Percentiles rank a stretch among this genome's conserved stretches.
Evolutionary conservation across 1,140 invertebrate species (phyloP).

Genomic region (Chironomus striatipennis): DNA sequence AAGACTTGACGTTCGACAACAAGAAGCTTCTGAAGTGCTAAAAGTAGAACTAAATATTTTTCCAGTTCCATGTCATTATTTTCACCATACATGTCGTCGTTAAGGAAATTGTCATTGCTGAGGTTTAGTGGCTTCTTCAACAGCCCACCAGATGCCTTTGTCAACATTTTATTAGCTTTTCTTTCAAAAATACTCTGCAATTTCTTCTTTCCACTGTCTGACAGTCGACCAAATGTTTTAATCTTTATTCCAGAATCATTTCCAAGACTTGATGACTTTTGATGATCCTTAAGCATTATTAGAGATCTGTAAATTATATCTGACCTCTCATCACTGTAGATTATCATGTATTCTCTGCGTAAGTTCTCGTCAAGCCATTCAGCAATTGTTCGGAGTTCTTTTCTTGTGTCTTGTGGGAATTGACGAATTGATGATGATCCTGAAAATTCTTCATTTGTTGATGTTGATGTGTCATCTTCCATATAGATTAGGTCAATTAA

Average conservation of each 20-base stretch:
- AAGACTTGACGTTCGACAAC: constrained; percentile 77
- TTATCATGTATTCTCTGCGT: constrained; percentile 66
- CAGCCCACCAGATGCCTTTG: constrained; percentile 67
- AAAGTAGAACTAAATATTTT: constrained; percentile 74
- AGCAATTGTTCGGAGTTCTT: constrained; percentile 68
- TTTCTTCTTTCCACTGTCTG: neutral
- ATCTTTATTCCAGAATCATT: constrained; percentile 38
- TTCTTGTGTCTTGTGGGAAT: constrained; percentile 37
- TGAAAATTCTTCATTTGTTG: constrained; percentile 40
- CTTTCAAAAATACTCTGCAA: constrained; percentile 56
- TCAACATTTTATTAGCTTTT: constrained; percentile 76
- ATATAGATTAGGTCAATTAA: constrained; percentile 75
- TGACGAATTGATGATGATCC: constrained; percentile 37
- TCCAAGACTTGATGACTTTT: constrained; percentile 63
- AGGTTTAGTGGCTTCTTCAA: constrained; percentile 40
- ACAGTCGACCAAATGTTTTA: constrained; percentile 24
- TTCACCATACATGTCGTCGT: constrained; percentile 57
- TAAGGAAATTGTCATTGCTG: constrained; percentile 37
- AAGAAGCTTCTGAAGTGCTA: constrained; percentile 79
- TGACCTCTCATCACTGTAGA: constrained; percentile 70
- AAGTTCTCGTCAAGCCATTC: constrained; percentile 77
- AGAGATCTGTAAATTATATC: constrained; percentile 67
- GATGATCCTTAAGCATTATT: constrained; percentile 69
- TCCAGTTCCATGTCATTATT: constrained; percentile 79
- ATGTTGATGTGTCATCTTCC: constrained; percentile 62